Percentiles rank a stretch among this genome's conserved stretches.
phyloP scores from a whole-genome alignment of 2,888 invertebrate genomes.

The Watsonalla cultraria region DNA sequence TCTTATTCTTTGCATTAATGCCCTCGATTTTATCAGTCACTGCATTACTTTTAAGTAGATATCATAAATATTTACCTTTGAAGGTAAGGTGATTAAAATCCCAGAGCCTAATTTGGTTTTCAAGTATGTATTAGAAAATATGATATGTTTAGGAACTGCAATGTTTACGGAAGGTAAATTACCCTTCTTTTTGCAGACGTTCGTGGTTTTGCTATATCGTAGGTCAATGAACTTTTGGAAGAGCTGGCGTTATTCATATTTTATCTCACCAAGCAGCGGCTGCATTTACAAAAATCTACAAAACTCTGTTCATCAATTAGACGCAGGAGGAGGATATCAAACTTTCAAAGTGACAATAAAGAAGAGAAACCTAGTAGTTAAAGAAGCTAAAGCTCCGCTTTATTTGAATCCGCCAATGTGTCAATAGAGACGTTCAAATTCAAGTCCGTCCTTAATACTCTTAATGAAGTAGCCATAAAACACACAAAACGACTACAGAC shows the following conservation, averaged over 20 bases:
- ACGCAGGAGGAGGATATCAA: background rate
- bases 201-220: background rate
- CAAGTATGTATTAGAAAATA: too few relatives aligned
- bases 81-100: too few relatives aligned
- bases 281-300: background rate
- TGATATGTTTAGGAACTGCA: too few relatives aligned
- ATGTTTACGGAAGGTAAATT: background rate
- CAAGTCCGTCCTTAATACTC: slow-evolving; percentile 39
- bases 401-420: slow-evolving; percentile 34
- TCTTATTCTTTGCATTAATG: slow-evolving; percentile 30
- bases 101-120: too few relatives aligned
- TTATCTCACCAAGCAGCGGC: slow-evolving; percentile 8
- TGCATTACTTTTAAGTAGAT: background rate
- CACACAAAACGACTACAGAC: slow-evolving; percentile 63
- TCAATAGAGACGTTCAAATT: slow-evolving; percentile 50
- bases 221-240: slow-evolving; percentile 17
- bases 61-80: too few relatives aligned
- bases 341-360: background rate
- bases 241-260: slow-evolving; percentile 8
- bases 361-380: background rate
- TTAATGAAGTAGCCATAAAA: slow-evolving; percentile 71
- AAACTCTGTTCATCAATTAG: background rate
- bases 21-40: slow-evolving; percentile 12
- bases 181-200: background rate
- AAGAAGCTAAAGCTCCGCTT: background rate